phyloP scores from a whole-genome alignment of 2,888 invertebrate species.

The Tetheella fluctuosa region DNA sequence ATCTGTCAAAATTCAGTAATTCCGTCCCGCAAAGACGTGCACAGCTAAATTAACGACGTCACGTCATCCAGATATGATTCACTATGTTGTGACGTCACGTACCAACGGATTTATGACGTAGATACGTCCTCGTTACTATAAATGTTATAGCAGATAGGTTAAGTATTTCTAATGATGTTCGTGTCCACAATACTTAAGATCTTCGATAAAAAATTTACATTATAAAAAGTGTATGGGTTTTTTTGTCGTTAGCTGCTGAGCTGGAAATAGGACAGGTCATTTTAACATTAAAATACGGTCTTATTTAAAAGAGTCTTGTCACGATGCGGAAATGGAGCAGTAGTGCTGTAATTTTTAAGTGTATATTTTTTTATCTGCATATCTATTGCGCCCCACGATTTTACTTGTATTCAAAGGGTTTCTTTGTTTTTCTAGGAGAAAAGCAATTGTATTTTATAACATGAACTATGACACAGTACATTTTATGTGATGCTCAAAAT shows the following conservation, averaged over 20 bases:
- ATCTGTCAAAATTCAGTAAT: constrained; percentile 52
- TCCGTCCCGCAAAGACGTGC: constrained; percentile 42
- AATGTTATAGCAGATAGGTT: constrained; percentile 31
- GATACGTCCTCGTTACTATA: constrained; percentile 51
- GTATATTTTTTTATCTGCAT: too few relatives aligned
- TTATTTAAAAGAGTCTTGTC: constrained; percentile 14
- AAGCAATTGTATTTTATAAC: too few relatives aligned
- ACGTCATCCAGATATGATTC: constrained; percentile 61
- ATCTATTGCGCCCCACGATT: background rate
- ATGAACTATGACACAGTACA: too few relatives aligned
- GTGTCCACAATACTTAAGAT: constrained; percentile 20
- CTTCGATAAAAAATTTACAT: constrained; percentile 14
- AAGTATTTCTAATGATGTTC: constrained; percentile 18
- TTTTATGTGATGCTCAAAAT: too few relatives aligned
- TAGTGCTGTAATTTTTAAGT: background rate
- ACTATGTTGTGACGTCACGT: constrained; percentile 43
- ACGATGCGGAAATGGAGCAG: constrained; percentile 11
- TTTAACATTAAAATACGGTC: constrained; percentile 13
- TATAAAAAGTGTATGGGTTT: constrained; percentile 4
- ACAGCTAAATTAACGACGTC: constrained; percentile 61
- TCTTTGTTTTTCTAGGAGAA: too few relatives aligned
- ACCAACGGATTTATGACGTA: constrained; percentile 44
- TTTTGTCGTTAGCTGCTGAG: constrained; percentile 8
- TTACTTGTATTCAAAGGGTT: too few relatives aligned
- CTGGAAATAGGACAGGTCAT: constrained; percentile 14